Percentiles rank a stretch among this genome's conserved stretches.
phyloP scores from a whole-genome alignment of 1,140 invertebrate species.

The Heliconius eleuchia region DNA sequence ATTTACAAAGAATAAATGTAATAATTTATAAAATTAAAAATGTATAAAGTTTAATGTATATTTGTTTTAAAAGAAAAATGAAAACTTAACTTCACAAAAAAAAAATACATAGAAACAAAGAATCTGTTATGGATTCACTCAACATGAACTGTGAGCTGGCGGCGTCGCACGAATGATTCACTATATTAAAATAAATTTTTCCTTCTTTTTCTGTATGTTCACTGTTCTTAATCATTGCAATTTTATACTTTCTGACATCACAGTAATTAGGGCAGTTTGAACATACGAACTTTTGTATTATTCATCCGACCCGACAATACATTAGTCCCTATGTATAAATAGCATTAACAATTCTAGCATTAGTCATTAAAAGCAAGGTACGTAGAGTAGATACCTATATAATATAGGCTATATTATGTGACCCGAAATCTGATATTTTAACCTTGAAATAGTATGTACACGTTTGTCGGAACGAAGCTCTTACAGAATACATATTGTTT shows the following conservation, averaged over 20 bases:
- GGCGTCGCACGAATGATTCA: constrained; percentile 58
- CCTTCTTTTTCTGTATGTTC: constrained; percentile 55
- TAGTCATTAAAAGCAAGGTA: background rate
- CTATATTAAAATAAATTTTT: constrained; percentile 65
- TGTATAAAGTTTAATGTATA: background rate
- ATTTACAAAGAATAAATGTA: background rate
- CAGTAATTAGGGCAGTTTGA: constrained; percentile 42
- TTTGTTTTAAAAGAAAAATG: background rate
- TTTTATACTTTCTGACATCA: constrained; percentile 47
- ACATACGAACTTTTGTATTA: constrained; percentile 26
- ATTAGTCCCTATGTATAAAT: constrained; percentile 17
- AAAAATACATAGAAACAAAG: constrained; percentile 36
- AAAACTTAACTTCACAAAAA: background rate
- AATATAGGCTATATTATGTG: background rate
- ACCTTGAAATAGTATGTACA: background rate
- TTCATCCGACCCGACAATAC: background rate
- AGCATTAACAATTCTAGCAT: background rate
- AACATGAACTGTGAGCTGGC: constrained; percentile 44
- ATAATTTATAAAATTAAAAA: background rate
- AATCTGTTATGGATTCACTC: constrained; percentile 43
- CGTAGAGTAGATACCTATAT: background rate
- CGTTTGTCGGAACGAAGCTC: background rate
- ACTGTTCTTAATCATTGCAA: constrained; percentile 55
- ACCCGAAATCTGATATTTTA: constrained; percentile 2
- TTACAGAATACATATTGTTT: too few species aligned